Conservation (phyloP, 2,113 vertebrate genomes). For the Seriola aureovittata region DNA sequence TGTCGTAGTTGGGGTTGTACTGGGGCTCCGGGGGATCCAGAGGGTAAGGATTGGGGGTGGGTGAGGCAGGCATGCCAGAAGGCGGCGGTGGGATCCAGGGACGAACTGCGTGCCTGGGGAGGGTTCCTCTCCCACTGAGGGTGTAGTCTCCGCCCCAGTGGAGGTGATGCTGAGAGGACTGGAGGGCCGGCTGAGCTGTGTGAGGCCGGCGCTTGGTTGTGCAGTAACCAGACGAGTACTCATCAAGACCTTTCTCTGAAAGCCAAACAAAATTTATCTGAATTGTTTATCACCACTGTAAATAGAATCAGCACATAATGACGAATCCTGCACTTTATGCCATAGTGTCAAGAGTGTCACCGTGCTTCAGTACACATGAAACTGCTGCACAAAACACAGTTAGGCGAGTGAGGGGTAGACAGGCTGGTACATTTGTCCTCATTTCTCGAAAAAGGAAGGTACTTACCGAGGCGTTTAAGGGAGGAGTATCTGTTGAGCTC, state of each 20-base stretch:
- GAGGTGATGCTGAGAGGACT: constrained; percentile 87
- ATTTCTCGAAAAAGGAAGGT: constrained; percentile 8
- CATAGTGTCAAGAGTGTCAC: constrained; percentile 26
- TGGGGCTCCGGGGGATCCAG: constrained; percentile 84
- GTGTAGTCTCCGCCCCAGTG: constrained; percentile 89
- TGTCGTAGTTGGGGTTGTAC: constrained; percentile 86
- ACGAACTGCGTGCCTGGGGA: constrained; percentile 87
- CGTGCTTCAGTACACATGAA: constrained; percentile 21
- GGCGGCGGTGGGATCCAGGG: constrained; percentile 87
- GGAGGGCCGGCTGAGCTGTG: constrained; percentile 85
- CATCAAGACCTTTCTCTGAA: constrained; percentile 91
- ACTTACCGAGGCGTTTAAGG: constrained; percentile 92
- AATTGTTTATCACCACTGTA: constrained; percentile 58
- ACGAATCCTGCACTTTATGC: constrained; percentile 29
- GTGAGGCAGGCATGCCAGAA: constrained; percentile 85
- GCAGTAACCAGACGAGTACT: constrained; percentile 91
- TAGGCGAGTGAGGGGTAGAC: constrained; percentile 5
- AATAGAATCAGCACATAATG: constrained; percentile 37
- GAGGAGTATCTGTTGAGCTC: constrained; percentile 94
- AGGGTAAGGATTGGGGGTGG: constrained; percentile 86
- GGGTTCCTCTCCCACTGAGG: constrained; percentile 88
- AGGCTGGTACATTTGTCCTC: constrained; percentile 14
- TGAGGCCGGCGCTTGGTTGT: constrained; percentile 90
- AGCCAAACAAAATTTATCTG: constrained; percentile 59
- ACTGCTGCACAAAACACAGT: constrained; percentile 21